Base-by-base conservation (phyloP, 2,797 vertebrate species). In the Thunnus albacares region DNA sequence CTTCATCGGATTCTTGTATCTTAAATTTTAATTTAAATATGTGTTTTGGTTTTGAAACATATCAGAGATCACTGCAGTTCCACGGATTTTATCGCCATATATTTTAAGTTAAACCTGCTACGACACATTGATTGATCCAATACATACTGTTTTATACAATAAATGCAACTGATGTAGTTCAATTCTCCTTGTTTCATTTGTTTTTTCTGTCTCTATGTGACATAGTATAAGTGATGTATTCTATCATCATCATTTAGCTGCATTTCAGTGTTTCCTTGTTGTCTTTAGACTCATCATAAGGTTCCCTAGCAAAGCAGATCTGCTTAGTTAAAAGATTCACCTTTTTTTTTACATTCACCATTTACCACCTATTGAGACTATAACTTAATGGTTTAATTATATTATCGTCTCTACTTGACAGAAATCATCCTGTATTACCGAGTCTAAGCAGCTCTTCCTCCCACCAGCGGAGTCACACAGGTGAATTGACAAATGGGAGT, bases 341-440 rank as follows among this genome's bases (percentile, higher is more conserved):
- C 12, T 70, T 5, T 30, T 17, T 30, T 30, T 53, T 20, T 41
- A 1, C 52, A 8, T 18, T 51, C 24, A 58, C 20, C 10, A 18
- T 59, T 75, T 20, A 38, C 13, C 24, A 60, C 4, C 52, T 20
- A 4, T 24, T 61, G 2, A 41, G 67, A 1, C 15, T 17, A 1
- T 11, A 3, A 61, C 20, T 3, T 3, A 3, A 22, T 26, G 28
- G 6, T 68, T 75, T 49, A 65, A 64, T 58, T 7, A 3, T 73
- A 24, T 53, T 66, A 2, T 68, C 77, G 45, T 86, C 73, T 89
- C n/a, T 82, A 4, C 64, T 80, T 72, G 73, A 84, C 90, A 96
- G 96, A 87, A 92, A 94, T 81, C 75, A 53, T 47, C 89, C 87
- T 6, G 71, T 70, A 0, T 43, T 26, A 5, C 52, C 61, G 4